Evolutionary conservation across 2,113 vertebrate genomes (phyloP), one percentile per base, ranked within the genome.

Genomic region (Cyprinus carpio): DNA sequence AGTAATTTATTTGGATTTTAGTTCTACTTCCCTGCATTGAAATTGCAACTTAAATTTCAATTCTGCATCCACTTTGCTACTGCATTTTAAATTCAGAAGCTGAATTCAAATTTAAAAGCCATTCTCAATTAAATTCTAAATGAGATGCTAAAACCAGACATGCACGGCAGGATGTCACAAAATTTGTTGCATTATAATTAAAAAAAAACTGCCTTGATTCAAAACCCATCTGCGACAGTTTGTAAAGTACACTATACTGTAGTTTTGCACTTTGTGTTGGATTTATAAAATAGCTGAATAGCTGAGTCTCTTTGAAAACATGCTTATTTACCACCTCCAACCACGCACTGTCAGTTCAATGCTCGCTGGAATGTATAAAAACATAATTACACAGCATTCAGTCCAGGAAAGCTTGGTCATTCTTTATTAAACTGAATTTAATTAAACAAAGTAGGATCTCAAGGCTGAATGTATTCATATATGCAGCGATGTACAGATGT

Each of bases 281-380:
- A 56, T 56, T 58, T 58, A 58, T 58, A n/a, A 10, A 58, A 58
- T 18, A 56, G 51, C 51, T 56, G 51, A 58, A n/a, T 49, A 27
- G 40, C 71, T 49, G 40, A 49, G 12, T 75, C 40, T 27, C 23
- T 43, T 40, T 62, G 49, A 79, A 62, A 80, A 80, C 56, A 16
- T 0, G 2, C 31, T 62, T 40, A 40, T 54, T 56, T 77, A 34
- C 75, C 75, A 23, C 46, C 27, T 34, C 56, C 49, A 34, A n/a
- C 49, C 49, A 31, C 29, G 54, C 27, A 56, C 29, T 34, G 29
- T 76, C 43, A 56, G 29, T 80, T 62, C 56, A 80, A 62, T 37
- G 77, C 23, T 60, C 31, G 40, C 13, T 43, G 77, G 20, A 80
- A 62, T 43, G 37, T n/a, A 81, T 81, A 64, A 81, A 46, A 65